Percentiles rank a stretch among this genome's conserved stretches.
phyloP scores from a whole-genome alignment of 2,888 invertebrate species.

The Trachelus tabidus region DNA sequence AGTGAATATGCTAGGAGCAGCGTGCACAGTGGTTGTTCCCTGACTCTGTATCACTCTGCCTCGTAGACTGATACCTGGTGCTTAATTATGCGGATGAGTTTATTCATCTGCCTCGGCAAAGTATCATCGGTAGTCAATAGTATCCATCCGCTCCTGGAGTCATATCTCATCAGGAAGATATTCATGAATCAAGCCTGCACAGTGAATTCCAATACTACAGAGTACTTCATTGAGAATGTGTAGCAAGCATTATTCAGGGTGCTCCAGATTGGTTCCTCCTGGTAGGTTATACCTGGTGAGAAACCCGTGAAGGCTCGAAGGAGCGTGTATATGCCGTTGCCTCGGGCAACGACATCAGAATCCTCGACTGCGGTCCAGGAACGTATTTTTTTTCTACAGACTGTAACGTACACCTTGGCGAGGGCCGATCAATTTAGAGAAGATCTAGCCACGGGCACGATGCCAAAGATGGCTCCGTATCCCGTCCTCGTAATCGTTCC shows the following conservation, averaged over 20 bases:
- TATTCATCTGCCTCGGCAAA: background rate
- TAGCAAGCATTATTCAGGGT: background rate
- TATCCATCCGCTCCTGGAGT: background rate
- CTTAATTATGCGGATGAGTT: background rate
- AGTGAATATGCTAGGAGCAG: background rate
- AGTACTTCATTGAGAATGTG: background rate
- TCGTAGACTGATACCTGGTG: background rate
- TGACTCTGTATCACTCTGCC: background rate
- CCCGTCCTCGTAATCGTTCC: background rate
- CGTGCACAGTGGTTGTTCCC: background rate
- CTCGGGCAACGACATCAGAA: background rate
- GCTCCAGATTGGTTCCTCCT: background rate
- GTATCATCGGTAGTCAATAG: background rate
- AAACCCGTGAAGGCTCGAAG: background rate
- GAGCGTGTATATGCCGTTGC: background rate
- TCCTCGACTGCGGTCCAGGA: background rate
- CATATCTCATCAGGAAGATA: background rate
- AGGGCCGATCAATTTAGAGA: background rate
- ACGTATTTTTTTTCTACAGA: background rate
- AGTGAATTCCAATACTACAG: background rate
- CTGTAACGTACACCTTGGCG: background rate
- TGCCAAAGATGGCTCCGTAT: background rate
- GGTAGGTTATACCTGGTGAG: background rate
- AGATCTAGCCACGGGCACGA: background rate
- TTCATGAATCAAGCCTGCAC: background rate